Evolutionary conservation across 2,888 invertebrate species (phyloP).

Genomic region (Plebejus melissa): DNA sequence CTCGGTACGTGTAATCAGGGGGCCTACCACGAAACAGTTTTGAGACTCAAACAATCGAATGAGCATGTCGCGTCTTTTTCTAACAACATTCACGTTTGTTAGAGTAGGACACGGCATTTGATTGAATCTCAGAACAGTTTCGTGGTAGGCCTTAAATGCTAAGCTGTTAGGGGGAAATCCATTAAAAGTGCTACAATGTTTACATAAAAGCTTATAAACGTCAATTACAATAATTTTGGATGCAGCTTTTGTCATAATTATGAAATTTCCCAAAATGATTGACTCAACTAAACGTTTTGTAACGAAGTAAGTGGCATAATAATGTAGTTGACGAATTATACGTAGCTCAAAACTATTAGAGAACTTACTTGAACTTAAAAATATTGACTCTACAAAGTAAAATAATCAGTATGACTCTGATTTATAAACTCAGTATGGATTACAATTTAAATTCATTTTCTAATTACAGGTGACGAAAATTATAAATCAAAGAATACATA

Average conservation of each 20-base stretch:
- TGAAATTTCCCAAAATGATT: not conserved
- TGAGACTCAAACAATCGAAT: no score
- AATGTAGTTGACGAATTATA: not conserved
- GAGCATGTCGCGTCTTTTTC: no score
- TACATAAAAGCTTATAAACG: slow-evolving; percentile 10
- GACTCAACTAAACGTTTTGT: no score
- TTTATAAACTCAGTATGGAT: not conserved
- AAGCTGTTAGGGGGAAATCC: not conserved
- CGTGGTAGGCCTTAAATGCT: not conserved
- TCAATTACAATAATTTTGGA: slow-evolving; percentile 10
- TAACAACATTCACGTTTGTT: no score
- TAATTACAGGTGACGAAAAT: not conserved
- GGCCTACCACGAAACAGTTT: no score
- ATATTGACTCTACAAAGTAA: not conserved
- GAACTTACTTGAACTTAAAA: not conserved
- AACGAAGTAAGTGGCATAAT: not conserved
- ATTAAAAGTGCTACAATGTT: not conserved
- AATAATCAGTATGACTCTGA: not conserved
- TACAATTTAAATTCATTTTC: not conserved
- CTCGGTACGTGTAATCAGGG: no score
- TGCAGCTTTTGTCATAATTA: not conserved
- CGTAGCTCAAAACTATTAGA: not conserved
- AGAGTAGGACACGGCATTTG: no score
- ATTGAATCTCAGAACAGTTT: no score
- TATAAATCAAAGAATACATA: not conserved